A percentile compares a stretch with the other conserved stretches of the same genome.
These are phyloP conservation scores for Hyles euphorbiae DNA, from an alignment of 1,140 invertebrate genomes.

Conservation along the genomic window DNA sequence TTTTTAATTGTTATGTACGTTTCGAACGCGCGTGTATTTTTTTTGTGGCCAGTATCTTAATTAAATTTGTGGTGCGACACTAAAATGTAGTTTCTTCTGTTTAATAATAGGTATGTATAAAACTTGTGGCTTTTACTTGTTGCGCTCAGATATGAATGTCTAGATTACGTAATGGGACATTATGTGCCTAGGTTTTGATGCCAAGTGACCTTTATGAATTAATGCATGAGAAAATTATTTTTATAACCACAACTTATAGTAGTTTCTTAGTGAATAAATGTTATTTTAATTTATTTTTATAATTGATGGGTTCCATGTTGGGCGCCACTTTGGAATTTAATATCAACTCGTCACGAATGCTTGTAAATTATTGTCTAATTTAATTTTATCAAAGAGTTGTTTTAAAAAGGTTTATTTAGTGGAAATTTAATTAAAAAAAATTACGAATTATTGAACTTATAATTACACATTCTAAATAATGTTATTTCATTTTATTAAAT, in stretches of 20 bases:
- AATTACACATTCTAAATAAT: no score
- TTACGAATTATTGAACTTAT: no score
- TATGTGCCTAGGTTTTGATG: conserved; percentile 11
- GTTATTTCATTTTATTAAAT: no score
- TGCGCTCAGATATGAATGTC: conserved; percentile 39
- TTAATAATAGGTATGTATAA: conserved; percentile 32
- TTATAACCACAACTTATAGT: not conserved
- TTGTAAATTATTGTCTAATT: no score
- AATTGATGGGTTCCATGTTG: conserved; percentile 1
- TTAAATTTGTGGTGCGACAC: conserved; percentile 35
- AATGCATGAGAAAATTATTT: not conserved
- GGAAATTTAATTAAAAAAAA: no score
- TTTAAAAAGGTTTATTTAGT: no score
- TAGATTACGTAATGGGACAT: conserved; percentile 52
- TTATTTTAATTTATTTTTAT: not conserved
- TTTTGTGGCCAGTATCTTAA: conserved; percentile 26
- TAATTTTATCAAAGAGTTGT: no score
- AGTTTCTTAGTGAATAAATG: no score
- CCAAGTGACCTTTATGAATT: no score
- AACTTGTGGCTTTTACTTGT: conserved; percentile 57
- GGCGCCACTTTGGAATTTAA: conserved; percentile 4
- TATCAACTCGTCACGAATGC: no score
- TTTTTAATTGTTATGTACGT: conserved; percentile 19
- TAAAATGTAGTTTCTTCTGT: conserved; percentile 47
- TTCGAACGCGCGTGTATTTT: conserved; percentile 25